Evolutionary conservation across 2,113 vertebrate species (phyloP).

Genomic region (Solea solea): DNA sequence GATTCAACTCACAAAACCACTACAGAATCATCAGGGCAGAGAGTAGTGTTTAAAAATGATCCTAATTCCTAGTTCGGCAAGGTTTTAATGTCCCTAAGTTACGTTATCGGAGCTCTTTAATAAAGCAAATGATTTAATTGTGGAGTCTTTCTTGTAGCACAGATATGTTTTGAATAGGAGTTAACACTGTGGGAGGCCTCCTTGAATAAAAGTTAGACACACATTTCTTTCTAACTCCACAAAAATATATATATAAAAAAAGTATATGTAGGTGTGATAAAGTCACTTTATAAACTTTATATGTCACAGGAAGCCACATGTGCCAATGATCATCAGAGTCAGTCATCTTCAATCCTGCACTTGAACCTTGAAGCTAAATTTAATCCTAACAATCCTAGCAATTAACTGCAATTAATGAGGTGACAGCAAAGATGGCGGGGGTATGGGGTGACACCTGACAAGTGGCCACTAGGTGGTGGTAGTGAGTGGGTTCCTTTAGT

Average conservation of each 20-base stretch:
- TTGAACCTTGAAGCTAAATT: slow-evolving; percentile 22
- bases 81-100: background rate
- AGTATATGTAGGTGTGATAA: slow-evolving; percentile 1
- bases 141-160: too few species aligned
- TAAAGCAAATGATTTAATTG: too few species aligned
- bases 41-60: background rate
- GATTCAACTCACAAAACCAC: background rate
- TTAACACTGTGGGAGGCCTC: too few species aligned
- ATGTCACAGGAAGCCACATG: slow-evolving; percentile 16
- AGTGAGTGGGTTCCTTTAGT: too few species aligned
- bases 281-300: background rate
- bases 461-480: slow-evolving; percentile 12
- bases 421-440: background rate
- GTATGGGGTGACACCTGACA: background rate
- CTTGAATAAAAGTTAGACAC: too few species aligned
- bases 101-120: too few species aligned
- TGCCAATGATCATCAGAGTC: slow-evolving; percentile 15
- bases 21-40: background rate
- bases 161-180: too few species aligned
- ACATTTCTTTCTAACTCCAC: background rate
- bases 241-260: background rate
- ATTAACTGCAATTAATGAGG: slow-evolving; percentile 29
- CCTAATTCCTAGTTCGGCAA: background rate
- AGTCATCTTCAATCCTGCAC: slow-evolving; percentile 17
- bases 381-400: background rate